Percentiles rank a stretch among this genome's conserved stretches.
Evolutionary conservation across 2,888 invertebrate genomes (phyloP).

Genomic region (Chrysomela aeneicollis): DNA sequence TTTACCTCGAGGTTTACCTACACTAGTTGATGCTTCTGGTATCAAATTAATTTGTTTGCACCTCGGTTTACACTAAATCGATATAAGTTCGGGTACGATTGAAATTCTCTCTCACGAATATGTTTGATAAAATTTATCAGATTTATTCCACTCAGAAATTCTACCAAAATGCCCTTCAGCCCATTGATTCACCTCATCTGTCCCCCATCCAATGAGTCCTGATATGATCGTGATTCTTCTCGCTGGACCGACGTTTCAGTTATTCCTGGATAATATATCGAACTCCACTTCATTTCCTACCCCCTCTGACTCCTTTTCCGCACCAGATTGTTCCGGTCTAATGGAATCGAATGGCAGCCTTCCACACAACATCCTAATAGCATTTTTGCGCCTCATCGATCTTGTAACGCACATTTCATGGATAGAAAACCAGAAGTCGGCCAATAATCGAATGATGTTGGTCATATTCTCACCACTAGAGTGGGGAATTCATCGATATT

Average conservation of each 20-base stretch:
- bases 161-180: no score
- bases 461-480: no score
- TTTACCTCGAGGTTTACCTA: no score
- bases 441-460: neutral
- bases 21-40: no score
- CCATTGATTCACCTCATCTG: no score
- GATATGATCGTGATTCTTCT: neutral
- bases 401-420: neutral
- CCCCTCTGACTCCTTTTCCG: neutral
- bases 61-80: no score
- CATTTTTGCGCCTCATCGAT: neutral
- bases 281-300: neutral
- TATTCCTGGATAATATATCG: neutral
- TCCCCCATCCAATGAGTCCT: neutral
- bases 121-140: no score
- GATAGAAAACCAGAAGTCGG: neutral
- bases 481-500: no score
- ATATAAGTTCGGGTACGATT: no score
- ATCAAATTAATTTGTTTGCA: no score
- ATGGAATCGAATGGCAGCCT: neutral
- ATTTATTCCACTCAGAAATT: no score
- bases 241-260: neutral
- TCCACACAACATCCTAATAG: neutral
- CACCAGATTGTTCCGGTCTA: neutral
- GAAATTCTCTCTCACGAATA: no score